Evolutionary conservation across 2,113 vertebrate genomes (phyloP), one percentile per base, ranked within the genome.

Genomic region (Channa argus): DNA sequence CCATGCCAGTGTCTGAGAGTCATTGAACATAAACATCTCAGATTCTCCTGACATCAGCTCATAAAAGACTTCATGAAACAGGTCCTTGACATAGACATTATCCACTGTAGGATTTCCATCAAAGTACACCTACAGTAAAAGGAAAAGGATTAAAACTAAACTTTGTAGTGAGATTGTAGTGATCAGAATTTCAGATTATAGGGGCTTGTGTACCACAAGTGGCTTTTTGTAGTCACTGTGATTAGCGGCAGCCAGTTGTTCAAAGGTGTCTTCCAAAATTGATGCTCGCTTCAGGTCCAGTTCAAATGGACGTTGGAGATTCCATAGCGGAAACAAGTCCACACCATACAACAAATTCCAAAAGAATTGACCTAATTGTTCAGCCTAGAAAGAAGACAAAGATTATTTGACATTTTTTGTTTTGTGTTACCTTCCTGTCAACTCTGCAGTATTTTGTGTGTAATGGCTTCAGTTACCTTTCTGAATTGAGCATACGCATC

Each of bases 61-160:
- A 13, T 93, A 63, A 88, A 94, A 94, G 1, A 94, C 10, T 24
- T 85, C 73, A 0, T 90, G 70, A 80, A 94, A 94, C 53, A 96
- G 94, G 72, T 95, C 94, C 62, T 65, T 74, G 0, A 0, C 61
- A 15, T 88, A n/a, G 9, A 89, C 47, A 0, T 4, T 3, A 8
- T 13, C 6, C 1, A 2, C 3, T 13, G 24, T 3, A 5, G 0
- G 8, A 12, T 38, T 37, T n/a, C 2, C 3, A 63, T 77, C 71
- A 82, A 95, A 94, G 15, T 62, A 61, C 54, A 94, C 71, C 94
- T 95, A 14, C 24, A 24, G 24, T 24, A 0, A 68, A 55, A 7
- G 61, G 24, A 63, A 41, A 55, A 61, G 7, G 14, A 49, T 49
- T 6, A 3, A 49, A 15, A 37, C 8, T 37, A 49, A 1, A 45